Percentiles rank a stretch among this genome's conserved stretches.
Evolutionary conservation across 2,888 invertebrate genomes (phyloP).

Genomic region (Dendrolimus pini): DNA sequence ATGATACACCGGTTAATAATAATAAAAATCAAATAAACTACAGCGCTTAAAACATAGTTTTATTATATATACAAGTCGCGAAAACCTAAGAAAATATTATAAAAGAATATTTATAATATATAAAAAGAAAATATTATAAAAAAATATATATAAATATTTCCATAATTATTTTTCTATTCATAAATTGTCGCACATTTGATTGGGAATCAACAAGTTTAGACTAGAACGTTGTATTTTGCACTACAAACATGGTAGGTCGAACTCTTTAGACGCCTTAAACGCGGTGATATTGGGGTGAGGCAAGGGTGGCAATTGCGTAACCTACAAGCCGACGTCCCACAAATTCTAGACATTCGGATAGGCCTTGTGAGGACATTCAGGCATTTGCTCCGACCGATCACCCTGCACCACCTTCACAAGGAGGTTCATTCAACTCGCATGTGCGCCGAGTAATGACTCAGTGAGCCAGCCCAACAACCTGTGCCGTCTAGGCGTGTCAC

Average conservation of each 20-base stretch:
- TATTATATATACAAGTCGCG: too few species aligned
- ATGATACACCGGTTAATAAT: too few species aligned
- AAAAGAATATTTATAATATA: too few species aligned
- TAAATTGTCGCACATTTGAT: background rate
- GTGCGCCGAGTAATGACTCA: conserved; percentile 19
- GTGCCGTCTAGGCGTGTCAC: conserved; percentile 15
- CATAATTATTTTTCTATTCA: too few species aligned
- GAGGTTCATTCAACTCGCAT: conserved; percentile 47
- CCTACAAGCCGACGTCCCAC: conserved; percentile 32
- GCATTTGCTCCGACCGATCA: conserved; percentile 50
- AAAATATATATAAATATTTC: too few species aligned
- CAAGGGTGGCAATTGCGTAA: conserved; percentile 37
- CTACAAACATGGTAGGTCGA: conserved; percentile 20
- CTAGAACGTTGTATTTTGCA: conserved; percentile 39
- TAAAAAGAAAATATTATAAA: too few species aligned
- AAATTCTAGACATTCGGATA: conserved; percentile 40
- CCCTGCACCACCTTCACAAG: conserved; percentile 49
- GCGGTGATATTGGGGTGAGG: conserved; percentile 25
- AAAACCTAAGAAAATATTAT: too few species aligned
- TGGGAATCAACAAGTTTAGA: conserved; percentile 50
- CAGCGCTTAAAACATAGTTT: too few species aligned
- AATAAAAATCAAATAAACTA: too few species aligned
- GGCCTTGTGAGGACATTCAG: conserved; percentile 48
- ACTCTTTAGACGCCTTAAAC: conserved; percentile 22
- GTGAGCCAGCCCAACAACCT: conserved; percentile 25